Conservation (phyloP, 2,888 invertebrate genomes). For the Phymatocera aterrima region DNA sequence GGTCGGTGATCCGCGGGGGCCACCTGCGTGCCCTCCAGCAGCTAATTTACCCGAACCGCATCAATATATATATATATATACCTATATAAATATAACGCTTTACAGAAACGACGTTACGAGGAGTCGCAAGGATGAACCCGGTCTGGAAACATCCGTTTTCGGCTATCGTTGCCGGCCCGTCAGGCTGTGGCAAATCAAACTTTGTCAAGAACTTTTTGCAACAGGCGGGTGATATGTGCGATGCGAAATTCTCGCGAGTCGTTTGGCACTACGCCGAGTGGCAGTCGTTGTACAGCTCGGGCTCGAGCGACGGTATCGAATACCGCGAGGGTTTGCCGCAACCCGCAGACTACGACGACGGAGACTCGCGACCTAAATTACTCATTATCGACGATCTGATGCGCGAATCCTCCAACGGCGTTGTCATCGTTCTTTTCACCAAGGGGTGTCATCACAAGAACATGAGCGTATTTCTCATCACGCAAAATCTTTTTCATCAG, state of each 20-base stretch:
- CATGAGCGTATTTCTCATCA: conserved; percentile 39
- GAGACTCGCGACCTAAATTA: conserved; percentile 8
- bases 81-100: too few relatives aligned
- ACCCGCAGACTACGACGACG: neutral
- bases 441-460: conserved; percentile 39
- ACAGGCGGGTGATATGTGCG: neutral
- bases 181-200: conserved; percentile 20
- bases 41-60: conserved; percentile 33
- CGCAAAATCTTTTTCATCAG: conserved; percentile 45
- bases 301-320: neutral
- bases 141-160: conserved; percentile 35
- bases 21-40: conserved; percentile 19
- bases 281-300: neutral
- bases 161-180: conserved; percentile 20
- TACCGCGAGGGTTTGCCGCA: conserved; percentile 26
- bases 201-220: conserved; percentile 27
- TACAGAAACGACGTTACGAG: too few relatives aligned
- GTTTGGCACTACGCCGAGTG: conserved; percentile 35
- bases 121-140: conserved; percentile 19
- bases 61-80: too few relatives aligned
- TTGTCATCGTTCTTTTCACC: conserved; percentile 29
- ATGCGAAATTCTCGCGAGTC: neutral
- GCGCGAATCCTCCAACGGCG: conserved; percentile 29
- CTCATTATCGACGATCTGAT: conserved; percentile 47
- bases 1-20: neutral